Evolutionary conservation across 2,797 vertebrate species (phyloP).

Genomic region (Poecilia picta): DNA sequence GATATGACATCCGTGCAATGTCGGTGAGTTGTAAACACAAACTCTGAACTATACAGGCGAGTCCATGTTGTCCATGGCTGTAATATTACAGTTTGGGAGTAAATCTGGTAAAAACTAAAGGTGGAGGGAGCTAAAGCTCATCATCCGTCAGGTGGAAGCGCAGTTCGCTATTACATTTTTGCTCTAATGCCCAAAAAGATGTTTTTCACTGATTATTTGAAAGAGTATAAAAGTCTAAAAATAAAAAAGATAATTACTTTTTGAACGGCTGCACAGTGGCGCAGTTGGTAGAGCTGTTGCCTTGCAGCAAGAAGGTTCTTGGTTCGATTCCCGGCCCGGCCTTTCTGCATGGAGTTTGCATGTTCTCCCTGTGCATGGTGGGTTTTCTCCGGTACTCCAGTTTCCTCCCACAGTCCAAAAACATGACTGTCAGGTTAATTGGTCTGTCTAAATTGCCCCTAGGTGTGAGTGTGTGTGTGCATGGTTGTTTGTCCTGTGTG

Average conservation of each 20-base stretch:
- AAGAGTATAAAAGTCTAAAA: not conserved
- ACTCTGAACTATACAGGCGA: not conserved
- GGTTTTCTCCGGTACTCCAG: too few species aligned
- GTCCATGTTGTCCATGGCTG: not conserved
- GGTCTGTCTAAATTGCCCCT: too few species aligned
- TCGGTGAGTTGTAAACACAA: slow-evolving; percentile 82
- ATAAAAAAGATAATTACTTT: not conserved
- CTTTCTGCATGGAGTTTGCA: too few species aligned
- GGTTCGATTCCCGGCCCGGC: too few species aligned
- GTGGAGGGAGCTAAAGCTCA: not conserved
- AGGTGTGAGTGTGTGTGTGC: too few species aligned
- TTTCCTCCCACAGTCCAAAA: too few species aligned
- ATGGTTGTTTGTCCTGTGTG: too few species aligned
- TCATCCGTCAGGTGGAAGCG: not conserved
- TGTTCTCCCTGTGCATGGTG: too few species aligned
- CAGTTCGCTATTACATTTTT: not conserved
- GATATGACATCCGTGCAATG: slow-evolving; percentile 96
- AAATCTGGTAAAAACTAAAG: not conserved
- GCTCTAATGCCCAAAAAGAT: not conserved
- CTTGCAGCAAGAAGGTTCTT: too few species aligned
- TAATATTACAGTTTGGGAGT: not conserved
- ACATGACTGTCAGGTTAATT: too few species aligned
- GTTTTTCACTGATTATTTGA: not conserved
- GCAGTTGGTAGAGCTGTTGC: too few species aligned
- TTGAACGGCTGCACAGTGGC: too few species aligned